Conservation (phyloP, 2,797 vertebrate genomes). For the Cynodonichthys magdalenae region DNA sequence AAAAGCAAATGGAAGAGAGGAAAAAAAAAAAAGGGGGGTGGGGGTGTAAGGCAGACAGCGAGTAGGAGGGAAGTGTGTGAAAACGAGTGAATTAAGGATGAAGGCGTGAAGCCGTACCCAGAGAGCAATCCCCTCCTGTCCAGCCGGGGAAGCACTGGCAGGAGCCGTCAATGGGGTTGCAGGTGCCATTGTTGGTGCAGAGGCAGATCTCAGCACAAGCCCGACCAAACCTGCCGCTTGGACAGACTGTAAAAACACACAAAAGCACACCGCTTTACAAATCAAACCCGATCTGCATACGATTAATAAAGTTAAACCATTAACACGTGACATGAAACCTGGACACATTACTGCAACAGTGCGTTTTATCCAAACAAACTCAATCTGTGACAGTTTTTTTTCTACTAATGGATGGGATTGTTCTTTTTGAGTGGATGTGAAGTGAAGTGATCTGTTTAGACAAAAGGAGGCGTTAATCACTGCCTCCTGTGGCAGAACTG, state of each 20-base stretch:
- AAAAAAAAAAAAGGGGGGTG: conserved; percentile 37
- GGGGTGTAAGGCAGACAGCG: conserved; percentile 42
- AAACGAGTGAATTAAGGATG: conserved; percentile 22
- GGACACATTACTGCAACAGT: conserved; percentile 21
- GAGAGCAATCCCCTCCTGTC: conserved; percentile 95
- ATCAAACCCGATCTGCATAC: conserved; percentile 24
- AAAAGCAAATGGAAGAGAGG: conserved; percentile 36
- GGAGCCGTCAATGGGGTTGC: conserved; percentile 94
- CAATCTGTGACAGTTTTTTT: conserved; percentile 32
- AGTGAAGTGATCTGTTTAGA: conserved; percentile 62
- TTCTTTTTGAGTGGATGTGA: conserved; percentile 58
- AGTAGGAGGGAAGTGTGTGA: conserved; percentile 6
- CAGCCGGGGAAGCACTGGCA: conserved; percentile 97
- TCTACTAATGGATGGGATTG: conserved; percentile 51
- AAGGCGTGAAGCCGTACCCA: conserved; percentile 79
- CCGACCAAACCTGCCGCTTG: conserved; percentile 89
- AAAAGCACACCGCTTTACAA: conserved; percentile 11
- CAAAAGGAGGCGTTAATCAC: conserved; percentile 63
- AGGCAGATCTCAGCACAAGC: conserved; percentile 88
- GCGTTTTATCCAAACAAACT: conserved; percentile 33
- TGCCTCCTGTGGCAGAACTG: conserved; percentile 70
- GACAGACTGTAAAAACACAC: conserved; percentile 83
- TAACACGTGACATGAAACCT: conserved; percentile 43
- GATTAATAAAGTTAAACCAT: conserved; percentile 33
- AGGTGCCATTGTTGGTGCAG: conserved; percentile 97